phyloP scores from a whole-genome alignment of 2,888 invertebrate genomes.

The Monoplex corrugatus region DNA sequence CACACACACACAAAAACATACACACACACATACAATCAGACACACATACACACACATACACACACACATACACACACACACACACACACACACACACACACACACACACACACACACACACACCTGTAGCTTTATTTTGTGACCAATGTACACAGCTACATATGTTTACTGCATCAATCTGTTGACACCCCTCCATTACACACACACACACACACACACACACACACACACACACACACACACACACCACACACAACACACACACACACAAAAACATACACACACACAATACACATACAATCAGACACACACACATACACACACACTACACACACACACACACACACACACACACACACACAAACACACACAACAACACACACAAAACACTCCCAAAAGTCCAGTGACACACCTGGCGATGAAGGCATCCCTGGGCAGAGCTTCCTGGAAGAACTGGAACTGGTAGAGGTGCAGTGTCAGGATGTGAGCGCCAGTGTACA shows the following conservation, averaged over 20 bases:
- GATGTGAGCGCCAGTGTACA: slow-evolving; percentile 90
- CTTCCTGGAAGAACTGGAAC: slow-evolving; percentile 89
- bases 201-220: no score
- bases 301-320: background rate
- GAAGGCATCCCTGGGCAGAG: slow-evolving; percentile 82
- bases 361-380: background rate
- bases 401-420: slow-evolving; percentile 32
- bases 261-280: no score
- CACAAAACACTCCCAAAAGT: no score
- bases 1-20: background rate
- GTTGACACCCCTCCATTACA: no score
- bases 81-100: background rate
- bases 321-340: background rate
- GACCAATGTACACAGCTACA: no score
- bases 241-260: no score
- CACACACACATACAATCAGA: background rate
- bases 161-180: no score
- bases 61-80: background rate
- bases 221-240: background rate
- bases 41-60: background rate
- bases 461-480: slow-evolving; percentile 90
- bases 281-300: background rate
- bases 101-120: background rate
- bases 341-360: background rate
- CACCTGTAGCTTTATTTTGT: no score